Percentiles rank a stretch among this genome's conserved stretches.
Conservation (phyloP, 2,797 vertebrate genomes). For the Tachyglossus aculeatus region DNA sequence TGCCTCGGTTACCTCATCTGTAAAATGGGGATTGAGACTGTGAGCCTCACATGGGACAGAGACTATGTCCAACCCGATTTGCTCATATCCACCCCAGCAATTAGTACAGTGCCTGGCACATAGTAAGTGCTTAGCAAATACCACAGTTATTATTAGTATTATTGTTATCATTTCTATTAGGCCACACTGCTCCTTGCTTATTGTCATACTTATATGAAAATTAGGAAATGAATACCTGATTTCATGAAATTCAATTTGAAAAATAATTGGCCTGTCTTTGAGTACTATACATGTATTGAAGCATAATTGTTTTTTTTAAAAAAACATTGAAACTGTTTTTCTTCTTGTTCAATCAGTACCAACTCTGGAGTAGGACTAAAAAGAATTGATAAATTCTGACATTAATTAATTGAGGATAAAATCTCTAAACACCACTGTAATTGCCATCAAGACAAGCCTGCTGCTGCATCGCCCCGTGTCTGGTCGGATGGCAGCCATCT, state of each 20-base stretch:
- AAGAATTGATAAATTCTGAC: constrained; percentile 14
- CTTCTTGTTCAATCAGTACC: neutral
- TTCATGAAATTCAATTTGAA: neutral
- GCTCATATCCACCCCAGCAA: too few relatives aligned
- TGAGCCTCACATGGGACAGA: too few relatives aligned
- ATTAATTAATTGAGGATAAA: constrained; percentile 23
- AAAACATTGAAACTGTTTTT: neutral
- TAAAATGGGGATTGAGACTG: too few relatives aligned
- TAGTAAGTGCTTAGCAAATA: too few relatives aligned
- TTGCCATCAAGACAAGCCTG: rapidly evolving
- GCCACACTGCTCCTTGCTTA: too few relatives aligned
- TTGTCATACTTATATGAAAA: too few relatives aligned
- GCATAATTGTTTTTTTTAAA: constrained; percentile 21
- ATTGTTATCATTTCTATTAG: too few relatives aligned
- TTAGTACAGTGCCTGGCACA: too few relatives aligned
- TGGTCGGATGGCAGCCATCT: neutral
- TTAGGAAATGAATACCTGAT: too few relatives aligned
- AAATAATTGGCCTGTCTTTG: neutral
- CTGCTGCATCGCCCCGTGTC: rapidly evolving
- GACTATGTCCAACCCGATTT: too few relatives aligned
- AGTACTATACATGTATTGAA: neutral
- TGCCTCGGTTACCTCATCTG: too few relatives aligned
- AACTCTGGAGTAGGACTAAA: neutral
- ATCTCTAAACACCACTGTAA: neutral
- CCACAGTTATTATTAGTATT: too few relatives aligned